A percentile compares a stretch with the other conserved stretches of the same genome.
Conservation (phyloP, 2,888 invertebrate species). For the Rotaria sp. region DNA sequence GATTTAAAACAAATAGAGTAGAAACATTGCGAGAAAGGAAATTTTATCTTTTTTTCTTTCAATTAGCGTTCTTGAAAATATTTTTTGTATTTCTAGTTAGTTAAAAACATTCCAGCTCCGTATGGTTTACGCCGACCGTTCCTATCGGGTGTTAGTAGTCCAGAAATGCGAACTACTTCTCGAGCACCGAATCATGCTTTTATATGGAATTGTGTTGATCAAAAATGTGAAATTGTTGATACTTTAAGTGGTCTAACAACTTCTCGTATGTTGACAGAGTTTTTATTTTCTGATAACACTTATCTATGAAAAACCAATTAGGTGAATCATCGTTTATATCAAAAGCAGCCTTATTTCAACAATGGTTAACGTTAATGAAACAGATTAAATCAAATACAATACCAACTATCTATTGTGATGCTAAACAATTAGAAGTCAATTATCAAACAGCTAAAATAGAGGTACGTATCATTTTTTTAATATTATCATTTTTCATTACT, state of each 20-base stretch:
- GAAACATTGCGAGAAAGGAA: neutral
- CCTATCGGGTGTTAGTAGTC: neutral
- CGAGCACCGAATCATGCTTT: constrained; percentile 11
- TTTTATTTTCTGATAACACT: neutral
- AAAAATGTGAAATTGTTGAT: constrained; percentile 20
- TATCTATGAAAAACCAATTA: constrained; percentile 14
- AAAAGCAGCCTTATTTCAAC: constrained; percentile 30
- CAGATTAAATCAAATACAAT: neutral
- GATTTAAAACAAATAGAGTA: no score
- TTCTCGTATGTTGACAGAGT: neutral
- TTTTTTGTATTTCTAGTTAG: neutral
- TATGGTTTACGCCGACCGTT: constrained; percentile 14
- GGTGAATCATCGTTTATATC: constrained; percentile 28
- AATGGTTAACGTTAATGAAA: constrained; percentile 30
- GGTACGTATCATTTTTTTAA: neutral
- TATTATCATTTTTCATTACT: neutral
- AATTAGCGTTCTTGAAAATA: neutral
- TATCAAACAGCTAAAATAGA: constrained; percentile 32
- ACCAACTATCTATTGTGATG: constrained; percentile 30
- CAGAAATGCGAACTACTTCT: constrained; percentile 23
- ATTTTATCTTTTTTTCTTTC: neutral
- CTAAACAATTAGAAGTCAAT: constrained; percentile 24
- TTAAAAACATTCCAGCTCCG: neutral
- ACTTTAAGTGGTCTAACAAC: neutral
- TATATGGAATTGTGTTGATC: constrained; percentile 17